Evolutionary conservation across 2,888 invertebrate genomes (phyloP).

Genomic region (Euplagia quadripunctaria): DNA sequence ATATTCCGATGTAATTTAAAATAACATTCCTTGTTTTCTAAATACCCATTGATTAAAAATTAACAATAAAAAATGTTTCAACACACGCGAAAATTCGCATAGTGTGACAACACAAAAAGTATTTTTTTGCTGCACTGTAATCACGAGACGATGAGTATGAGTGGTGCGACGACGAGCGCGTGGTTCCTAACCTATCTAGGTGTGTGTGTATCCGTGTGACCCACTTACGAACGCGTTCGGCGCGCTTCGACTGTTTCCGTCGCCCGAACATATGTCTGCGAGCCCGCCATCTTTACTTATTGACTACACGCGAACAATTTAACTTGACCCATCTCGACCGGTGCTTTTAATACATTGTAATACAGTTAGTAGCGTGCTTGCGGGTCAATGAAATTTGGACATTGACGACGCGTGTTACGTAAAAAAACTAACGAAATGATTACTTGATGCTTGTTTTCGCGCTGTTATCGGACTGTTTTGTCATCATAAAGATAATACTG

Average conservation of each 20-base stretch:
- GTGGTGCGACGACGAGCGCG: constrained; percentile 54
- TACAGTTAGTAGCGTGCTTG: constrained; percentile 18
- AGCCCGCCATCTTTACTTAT: constrained; percentile 74
- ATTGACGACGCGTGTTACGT: constrained; percentile 59
- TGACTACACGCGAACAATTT: constrained; percentile 59
- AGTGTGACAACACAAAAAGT: constrained; percentile 74
- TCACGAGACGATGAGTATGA: constrained; percentile 65
- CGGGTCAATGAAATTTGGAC: constrained; percentile 45
- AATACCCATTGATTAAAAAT: constrained; percentile 5
- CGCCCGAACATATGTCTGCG: constrained; percentile 74
- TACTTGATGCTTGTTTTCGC: constrained; percentile 60
- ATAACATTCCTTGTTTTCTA: constrained; percentile 3
- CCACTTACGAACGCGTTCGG: constrained; percentile 83
- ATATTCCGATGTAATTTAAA: not conserved
- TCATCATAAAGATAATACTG: constrained; percentile 56
- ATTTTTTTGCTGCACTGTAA: constrained; percentile 65
- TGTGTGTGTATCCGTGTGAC: constrained; percentile 84
- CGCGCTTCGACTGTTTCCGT: constrained; percentile 75
- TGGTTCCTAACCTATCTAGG: constrained; percentile 55
- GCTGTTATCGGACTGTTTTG: constrained; percentile 59
- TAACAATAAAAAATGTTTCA: constrained; percentile 13
- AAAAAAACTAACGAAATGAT: constrained; percentile 64
- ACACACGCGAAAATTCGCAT: constrained; percentile 62
- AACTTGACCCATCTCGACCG: constrained; percentile 61
- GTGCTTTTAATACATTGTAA: constrained; percentile 25